Evolutionary conservation across 2,888 invertebrate genomes (phyloP), one percentile per base, ranked within the genome.

Genomic region (Hydrotaea cyrtoneurina): DNA sequence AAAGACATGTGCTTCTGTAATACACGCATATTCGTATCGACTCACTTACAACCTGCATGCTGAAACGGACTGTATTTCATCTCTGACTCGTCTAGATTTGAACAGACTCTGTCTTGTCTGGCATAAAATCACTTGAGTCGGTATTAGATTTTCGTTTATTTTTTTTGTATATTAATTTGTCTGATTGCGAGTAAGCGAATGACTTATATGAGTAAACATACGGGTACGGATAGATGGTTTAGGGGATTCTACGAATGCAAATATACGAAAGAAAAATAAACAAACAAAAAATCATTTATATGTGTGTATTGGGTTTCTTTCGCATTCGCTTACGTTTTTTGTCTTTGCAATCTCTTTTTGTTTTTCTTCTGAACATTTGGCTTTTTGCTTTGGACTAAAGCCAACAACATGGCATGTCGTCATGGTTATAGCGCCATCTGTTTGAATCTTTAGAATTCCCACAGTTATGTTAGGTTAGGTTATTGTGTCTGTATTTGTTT

Each of bases 361-460:
- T n/a, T 17, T 64, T 36, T 36, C 13, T 66, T 11, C 19, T 59
- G 26, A 59, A 64, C 36, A 36, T 2, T 31, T 31, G 31, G 31
- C 2, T 15, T 46, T 69, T 69, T 15, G n/a, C 15, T 15, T 57
- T 73, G 57, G 73, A 43, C 73, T 1, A 43, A 57, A 59, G 73
- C 57, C 73, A 59, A 39, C 31, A 15, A 21, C 15, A 43, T 36
- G 43, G 55, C 57, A 23, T 43, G 17, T 73, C 73, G 73, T 73
- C 73, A 73, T 73, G 57, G 39, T 57, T 73, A 59, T 73, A 73
- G 73, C 73, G 73, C 57, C 73, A 73, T 59, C 73, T 73, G 73
- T 59, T 73, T 23, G 19, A 43, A 23, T 23, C 57, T 15, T 59
- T 23, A 73, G 43, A 73, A 73, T 59, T 73, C 73, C 13, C 73